These are phyloP conservation scores for Rhodophaea formosa DNA, from an alignment of 2,888 invertebrate species.

Conservation along the genomic window DNA sequence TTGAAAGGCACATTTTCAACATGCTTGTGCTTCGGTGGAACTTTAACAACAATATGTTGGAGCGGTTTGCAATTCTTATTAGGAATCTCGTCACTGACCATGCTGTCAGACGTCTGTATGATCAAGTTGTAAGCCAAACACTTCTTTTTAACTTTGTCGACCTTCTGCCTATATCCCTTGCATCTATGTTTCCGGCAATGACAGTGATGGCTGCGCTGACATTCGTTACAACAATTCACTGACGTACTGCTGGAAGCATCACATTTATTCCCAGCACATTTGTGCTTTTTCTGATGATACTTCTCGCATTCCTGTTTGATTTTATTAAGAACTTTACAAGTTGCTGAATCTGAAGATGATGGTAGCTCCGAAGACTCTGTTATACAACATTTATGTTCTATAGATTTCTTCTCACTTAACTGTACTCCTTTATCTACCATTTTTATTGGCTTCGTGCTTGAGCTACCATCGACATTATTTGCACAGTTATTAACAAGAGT, in stretches of 20 bases:
- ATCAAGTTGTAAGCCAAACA: slow-evolving; percentile 72
- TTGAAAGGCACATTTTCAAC: slow-evolving; percentile 49
- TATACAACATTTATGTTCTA: slow-evolving; percentile 32
- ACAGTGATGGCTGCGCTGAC: slow-evolving; percentile 57
- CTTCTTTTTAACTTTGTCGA: slow-evolving; percentile 58
- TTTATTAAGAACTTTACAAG: slow-evolving; percentile 64
- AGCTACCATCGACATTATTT: slow-evolving; percentile 18
- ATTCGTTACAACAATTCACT: slow-evolving; percentile 61
- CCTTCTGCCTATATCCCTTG: slow-evolving; percentile 48
- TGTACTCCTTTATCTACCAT: slow-evolving; percentile 54
- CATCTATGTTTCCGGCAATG: slow-evolving; percentile 58
- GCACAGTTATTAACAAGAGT: no score
- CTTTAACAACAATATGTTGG: slow-evolving; percentile 66
- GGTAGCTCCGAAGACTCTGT: slow-evolving; percentile 59
- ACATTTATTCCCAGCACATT: slow-evolving; percentile 46
- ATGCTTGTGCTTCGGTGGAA: slow-evolving; percentile 53
- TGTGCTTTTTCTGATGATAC: slow-evolving; percentile 64
- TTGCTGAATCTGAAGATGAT: slow-evolving; percentile 64
- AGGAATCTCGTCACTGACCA: slow-evolving; percentile 56
- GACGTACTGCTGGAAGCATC: slow-evolving; percentile 66
- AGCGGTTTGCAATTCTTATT: slow-evolving; percentile 43
- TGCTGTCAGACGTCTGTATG: slow-evolving; percentile 70
- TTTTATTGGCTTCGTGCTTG: slow-evolving; percentile 29
- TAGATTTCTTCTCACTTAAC: slow-evolving; percentile 41
- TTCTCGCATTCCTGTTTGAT: slow-evolving; percentile 71